Conservation (phyloP, 2,797 vertebrate species). For the Siniperca scherzeri region DNA sequence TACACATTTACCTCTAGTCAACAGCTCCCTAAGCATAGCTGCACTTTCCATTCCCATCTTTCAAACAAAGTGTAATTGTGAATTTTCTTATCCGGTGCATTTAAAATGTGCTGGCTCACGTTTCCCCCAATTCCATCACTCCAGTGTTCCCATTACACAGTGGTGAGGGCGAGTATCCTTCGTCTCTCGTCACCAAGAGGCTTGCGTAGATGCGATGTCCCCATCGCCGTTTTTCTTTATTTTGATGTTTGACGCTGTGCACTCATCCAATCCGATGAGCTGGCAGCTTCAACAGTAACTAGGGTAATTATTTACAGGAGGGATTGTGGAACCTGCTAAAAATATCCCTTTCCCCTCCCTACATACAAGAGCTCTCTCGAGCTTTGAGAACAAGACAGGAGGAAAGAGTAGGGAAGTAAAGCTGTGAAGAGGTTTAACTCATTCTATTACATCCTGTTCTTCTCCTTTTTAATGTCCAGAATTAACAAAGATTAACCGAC, state of each 20-base stretch:
- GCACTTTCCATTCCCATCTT: conserved; percentile 6
- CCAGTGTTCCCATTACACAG: conserved; percentile 17
- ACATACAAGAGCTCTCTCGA: conserved; percentile 56
- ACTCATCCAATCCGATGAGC: conserved; percentile 54
- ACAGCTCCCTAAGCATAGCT: conserved; percentile 32
- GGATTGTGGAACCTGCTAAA: conserved; percentile 75
- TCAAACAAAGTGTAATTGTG: conserved; percentile 18
- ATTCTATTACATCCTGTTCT: conserved; percentile 29
- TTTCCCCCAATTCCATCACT: conserved; percentile 8
- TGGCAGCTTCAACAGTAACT: conserved; percentile 61
- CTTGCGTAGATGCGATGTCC: conserved; percentile 33
- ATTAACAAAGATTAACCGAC: conserved; percentile 45
- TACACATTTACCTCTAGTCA: conserved; percentile 29
- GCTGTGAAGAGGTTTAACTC: conserved; percentile 43
- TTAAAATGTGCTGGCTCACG: conserved; percentile 36
- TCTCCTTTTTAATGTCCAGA: conserved; percentile 16
- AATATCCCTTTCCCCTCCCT: conserved; percentile 68
- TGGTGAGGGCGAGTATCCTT: not conserved
- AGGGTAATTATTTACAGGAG: conserved; percentile 81
- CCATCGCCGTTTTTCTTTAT: conserved; percentile 13
- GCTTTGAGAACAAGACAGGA: conserved; percentile 57
- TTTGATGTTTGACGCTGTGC: conserved; percentile 54
- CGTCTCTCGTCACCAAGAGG: not conserved
- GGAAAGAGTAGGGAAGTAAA: conserved; percentile 28
- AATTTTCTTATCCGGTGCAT: conserved; percentile 12